Evolutionary conservation across 1,140 invertebrate species (phyloP).

Genomic region (Telenomus remus): DNA sequence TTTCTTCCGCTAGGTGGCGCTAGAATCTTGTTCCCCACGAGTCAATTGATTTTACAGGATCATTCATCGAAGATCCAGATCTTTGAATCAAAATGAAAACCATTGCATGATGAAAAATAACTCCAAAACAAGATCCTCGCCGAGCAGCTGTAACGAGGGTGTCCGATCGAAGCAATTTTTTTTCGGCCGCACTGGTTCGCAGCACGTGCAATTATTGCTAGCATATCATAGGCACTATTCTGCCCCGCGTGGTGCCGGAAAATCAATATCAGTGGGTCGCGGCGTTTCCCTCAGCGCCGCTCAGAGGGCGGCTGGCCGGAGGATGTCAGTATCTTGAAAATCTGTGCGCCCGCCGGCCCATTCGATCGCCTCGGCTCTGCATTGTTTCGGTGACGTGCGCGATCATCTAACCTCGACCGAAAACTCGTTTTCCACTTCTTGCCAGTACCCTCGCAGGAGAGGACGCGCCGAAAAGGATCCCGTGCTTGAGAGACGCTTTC

Average conservation of each 20-base stretch:
- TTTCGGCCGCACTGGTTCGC: slow-evolving; percentile 6
- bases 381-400: not conserved
- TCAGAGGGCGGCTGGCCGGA: slow-evolving; percentile 59
- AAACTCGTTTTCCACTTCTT: not conserved
- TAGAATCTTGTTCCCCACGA: no score
- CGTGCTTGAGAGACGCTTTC: slow-evolving; percentile 6
- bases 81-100: no score
- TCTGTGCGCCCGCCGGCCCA: slow-evolving; percentile 55
- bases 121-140: not conserved
- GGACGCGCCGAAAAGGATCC: not conserved
- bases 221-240: slow-evolving; percentile 68
- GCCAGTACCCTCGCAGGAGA: no score
- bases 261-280: slow-evolving; percentile 73
- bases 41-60: no score
- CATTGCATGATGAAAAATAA: no score
- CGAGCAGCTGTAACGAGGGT: not conserved
- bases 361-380: slow-evolving; percentile 29
- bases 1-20: no score
- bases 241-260: slow-evolving; percentile 69
- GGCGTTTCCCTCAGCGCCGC: slow-evolving; percentile 64
- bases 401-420: not conserved
- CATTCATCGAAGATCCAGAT: no score
- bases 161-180: not conserved
- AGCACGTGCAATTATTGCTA: slow-evolving; percentile 55
- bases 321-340: slow-evolving; percentile 72